Evolutionary conservation across 1,140 invertebrate genomes (phyloP).

Genomic region (Pygmarrhopalites habei): DNA sequence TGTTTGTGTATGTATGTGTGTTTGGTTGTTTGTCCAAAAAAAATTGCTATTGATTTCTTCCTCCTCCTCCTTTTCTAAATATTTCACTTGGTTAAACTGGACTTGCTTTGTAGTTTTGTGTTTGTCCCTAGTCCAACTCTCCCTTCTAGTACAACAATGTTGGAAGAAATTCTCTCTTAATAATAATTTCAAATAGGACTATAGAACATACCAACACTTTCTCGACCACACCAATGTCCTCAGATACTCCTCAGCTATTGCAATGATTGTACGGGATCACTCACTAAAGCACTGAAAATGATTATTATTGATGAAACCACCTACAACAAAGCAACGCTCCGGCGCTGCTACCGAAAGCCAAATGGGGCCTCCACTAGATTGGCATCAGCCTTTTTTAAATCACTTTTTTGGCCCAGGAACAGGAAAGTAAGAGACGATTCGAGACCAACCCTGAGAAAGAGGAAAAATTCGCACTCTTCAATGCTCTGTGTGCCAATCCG

Average conservation of each 20-base stretch:
- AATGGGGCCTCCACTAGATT: slow-evolving; percentile 35
- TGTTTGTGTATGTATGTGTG: too few relatives aligned
- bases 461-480: slow-evolving; percentile 26
- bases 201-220: slow-evolving; percentile 8
- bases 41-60: too few relatives aligned
- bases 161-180: too few relatives aligned
- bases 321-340: slow-evolving; percentile 30
- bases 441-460: slow-evolving; percentile 13
- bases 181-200: too few relatives aligned
- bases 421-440: slow-evolving; percentile 8
- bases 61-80: too few relatives aligned
- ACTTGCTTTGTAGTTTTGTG: too few relatives aligned
- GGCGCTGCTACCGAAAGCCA: slow-evolving; percentile 37
- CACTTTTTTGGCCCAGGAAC: slow-evolving; percentile 39
- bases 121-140: too few relatives aligned
- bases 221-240: slow-evolving; percentile 2
- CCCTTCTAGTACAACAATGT: too few relatives aligned
- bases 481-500: slow-evolving; percentile 17
- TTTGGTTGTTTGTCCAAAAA: too few relatives aligned
- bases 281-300: too few relatives aligned
- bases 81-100: too few relatives aligned
- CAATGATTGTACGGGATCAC: too few relatives aligned
- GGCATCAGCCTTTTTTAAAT: slow-evolving; percentile 39
- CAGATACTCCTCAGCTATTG: slow-evolving; percentile 2
- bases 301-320: not conserved